Evolutionary conservation across 2,113 vertebrate genomes (phyloP).

Genomic region (Arothron firmamentum): DNA sequence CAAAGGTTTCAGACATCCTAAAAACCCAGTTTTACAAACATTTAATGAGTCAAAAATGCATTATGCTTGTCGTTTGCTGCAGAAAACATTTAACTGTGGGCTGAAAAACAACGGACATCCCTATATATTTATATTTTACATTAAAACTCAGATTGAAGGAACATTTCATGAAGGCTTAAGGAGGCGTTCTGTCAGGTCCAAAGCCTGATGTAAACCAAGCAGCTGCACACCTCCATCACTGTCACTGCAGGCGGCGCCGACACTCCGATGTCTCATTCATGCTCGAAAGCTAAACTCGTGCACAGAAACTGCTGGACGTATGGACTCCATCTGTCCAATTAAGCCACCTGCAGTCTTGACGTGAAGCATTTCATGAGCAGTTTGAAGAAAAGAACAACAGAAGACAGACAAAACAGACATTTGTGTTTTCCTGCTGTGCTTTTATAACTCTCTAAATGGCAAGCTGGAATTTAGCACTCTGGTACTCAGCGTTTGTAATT

Average conservation of each 20-base stretch:
- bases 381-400: too few relatives aligned
- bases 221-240: constrained; percentile 2
- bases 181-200: constrained; percentile 12
- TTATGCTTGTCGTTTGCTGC: too few relatives aligned
- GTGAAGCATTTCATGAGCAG: not conserved
- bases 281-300: not conserved
- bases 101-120: too few relatives aligned
- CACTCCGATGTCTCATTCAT: constrained; percentile 4
- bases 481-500: too few relatives aligned
- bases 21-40: too few relatives aligned
- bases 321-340: not conserved
- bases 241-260: constrained; percentile 1
- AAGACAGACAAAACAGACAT: too few relatives aligned
- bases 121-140: not conserved
- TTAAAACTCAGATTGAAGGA: constrained; percentile 13
- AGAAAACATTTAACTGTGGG: too few relatives aligned
- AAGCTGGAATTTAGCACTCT: too few relatives aligned
- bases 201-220: constrained; percentile 10
- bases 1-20: too few relatives aligned
- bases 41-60: too few relatives aligned
- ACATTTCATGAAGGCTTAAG: not conserved
- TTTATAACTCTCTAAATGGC: too few relatives aligned
- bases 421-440: too few relatives aligned
- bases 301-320: not conserved
- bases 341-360: constrained; percentile 8